Base-by-base conservation (phyloP, 2,797 vertebrate genomes). In the Toxotes lorentzi region DNA sequence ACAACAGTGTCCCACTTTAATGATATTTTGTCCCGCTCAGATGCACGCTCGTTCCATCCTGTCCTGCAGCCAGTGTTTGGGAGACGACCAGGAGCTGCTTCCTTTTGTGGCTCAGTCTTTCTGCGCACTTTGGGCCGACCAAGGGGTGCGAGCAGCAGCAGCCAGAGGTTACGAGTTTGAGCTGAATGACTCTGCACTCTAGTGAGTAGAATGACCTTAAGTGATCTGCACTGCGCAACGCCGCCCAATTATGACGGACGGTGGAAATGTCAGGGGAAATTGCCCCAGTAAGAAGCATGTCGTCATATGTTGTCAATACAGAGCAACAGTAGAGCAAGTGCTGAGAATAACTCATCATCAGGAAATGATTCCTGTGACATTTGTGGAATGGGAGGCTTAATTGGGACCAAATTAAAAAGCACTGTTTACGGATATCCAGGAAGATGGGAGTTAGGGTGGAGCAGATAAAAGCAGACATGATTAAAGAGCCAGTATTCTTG, bases 161-260 rank as follows among this genome's bases (percentile, higher is more conserved):
- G 81, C 89, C 53, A 92, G 93, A 45, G 95, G 96, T 53, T 90
- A 92, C 16, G 95, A 95, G 82, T 96, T 93, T 57, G 91, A 94
- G 47, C 94, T 96, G 56, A 96, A 96, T 21, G 95, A 96, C 90
- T 96, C 96, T 0, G 96, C 96, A 0, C 92, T 95, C 34, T 96
- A 96, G 96, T 96, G 82, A 96, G 95, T 96, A 86, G 24, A 68
- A 34, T 60, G 53, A 68, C 78, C 58, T 72, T 7, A 79, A 79
- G 23, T 45, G 47, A 61, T 75, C 59, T 23, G 27, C 17, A 19
- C 65, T 35, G 47, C 64, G 57, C 56, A 58, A 45, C n/a, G 0
- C 3, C 6, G 0, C 13, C 82, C 48, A 76, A 70, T 84, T 85
- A 83, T 64, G 59, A 68, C 34, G 19, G 41, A 81, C 24, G 2